A percentile compares a stretch with the other conserved stretches of the same genome.
Evolutionary conservation across 1,140 invertebrate genomes (phyloP).

Genomic region (Mylabris phalerata): DNA sequence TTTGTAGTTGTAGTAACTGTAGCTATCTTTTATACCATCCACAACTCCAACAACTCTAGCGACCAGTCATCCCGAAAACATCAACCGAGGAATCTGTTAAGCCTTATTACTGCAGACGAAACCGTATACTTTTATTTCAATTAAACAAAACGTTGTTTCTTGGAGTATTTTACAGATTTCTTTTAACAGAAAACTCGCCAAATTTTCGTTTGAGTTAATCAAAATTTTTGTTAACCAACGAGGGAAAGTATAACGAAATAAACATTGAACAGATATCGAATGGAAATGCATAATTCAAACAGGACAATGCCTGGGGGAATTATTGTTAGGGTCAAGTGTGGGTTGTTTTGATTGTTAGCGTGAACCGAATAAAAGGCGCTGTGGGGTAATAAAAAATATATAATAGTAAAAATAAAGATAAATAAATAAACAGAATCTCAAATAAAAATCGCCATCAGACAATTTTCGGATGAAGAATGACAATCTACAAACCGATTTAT

Average conservation of each 20-base stretch:
- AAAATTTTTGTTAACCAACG: no score
- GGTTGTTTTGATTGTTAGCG: conserved; percentile 9
- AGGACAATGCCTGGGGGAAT: conserved; percentile 1
- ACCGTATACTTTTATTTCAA: conserved; percentile 11
- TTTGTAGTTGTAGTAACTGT: background rate
- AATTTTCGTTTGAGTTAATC: no score
- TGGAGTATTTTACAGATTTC: no score
- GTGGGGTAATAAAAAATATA: conserved; percentile 2
- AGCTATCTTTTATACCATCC: no score
- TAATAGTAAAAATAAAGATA: conserved; percentile 11
- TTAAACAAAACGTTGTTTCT: background rate
- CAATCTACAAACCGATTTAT: conserved; percentile 34
- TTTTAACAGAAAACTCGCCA: no score
- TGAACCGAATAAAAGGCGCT: conserved; percentile 7
- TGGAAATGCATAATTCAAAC: conserved; percentile 10
- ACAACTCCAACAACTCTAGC: no score
- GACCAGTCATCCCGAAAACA: no score
- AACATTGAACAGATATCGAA: conserved; percentile 10
- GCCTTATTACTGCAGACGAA: conserved; percentile 6
- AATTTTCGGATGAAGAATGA: conserved; percentile 18
- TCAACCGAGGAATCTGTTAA: conserved; percentile 8
- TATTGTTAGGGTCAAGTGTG: background rate
- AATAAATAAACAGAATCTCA: conserved; percentile 10
- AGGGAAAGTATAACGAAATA: background rate
- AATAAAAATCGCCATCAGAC: conserved; percentile 9